Evolutionary conservation across 2,113 vertebrate genomes (phyloP).

Genomic region (Anarhynchus alexandrinus): DNA sequence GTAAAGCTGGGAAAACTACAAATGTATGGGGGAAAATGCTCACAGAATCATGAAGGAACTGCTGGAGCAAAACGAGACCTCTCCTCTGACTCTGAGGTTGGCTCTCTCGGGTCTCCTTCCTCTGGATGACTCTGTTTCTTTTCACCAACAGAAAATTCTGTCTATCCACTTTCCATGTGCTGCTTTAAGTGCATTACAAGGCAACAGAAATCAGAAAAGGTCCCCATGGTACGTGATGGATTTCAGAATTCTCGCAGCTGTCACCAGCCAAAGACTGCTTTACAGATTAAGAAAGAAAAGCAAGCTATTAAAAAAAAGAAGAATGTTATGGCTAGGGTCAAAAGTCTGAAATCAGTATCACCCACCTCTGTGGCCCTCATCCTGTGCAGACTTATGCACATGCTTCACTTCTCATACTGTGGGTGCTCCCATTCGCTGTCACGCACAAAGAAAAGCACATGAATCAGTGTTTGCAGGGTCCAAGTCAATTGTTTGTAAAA

Average conservation of each 20-base stretch:
- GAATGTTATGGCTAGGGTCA: neutral
- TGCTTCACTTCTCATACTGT: neutral
- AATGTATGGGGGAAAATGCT: neutral
- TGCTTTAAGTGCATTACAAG: conserved; percentile 28
- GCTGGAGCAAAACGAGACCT: neutral
- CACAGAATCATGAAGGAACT: neutral
- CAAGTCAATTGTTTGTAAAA: neutral
- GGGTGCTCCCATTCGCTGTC: neutral
- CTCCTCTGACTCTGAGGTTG: conserved; percentile 31
- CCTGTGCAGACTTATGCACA: neutral
- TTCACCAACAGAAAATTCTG: conserved; percentile 56
- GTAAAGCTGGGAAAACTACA: neutral
- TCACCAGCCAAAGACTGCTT: conserved; percentile 41
- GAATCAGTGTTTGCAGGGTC: neutral
- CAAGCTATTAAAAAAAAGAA: neutral
- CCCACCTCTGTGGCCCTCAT: neutral
- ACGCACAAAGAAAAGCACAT: neutral
- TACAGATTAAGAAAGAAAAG: conserved; percentile 39
- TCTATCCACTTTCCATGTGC: conserved; percentile 20
- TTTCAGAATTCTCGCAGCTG: conserved; percentile 56
- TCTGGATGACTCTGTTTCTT: conserved; percentile 49
- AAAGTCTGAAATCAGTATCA: neutral
- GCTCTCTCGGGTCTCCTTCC: conserved; percentile 24
- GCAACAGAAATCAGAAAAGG: conserved; percentile 29
- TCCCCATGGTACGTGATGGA: neutral